Base-by-base conservation (phyloP, 2,113 vertebrate species). In the Alectura lathami region DNA sequence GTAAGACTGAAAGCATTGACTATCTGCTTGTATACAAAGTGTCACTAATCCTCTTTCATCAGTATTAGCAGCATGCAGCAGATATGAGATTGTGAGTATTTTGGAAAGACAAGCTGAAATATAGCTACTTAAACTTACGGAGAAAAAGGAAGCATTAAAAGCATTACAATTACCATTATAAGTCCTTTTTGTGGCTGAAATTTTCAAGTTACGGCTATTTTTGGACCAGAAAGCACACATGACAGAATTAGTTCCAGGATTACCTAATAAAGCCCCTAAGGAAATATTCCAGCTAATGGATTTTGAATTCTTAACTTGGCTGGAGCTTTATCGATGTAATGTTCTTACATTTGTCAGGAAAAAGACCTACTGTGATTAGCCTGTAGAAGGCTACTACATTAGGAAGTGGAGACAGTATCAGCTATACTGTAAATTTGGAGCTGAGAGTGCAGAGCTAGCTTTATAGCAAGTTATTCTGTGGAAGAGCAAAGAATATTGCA, bases 281-380 rank as follows among this genome's bases (percentile, higher is more conserved):
- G 94, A 91, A 96, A 95, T 96, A 95, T 93, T 90, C 54, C 17
- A 92, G 86, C 72, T 96, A 95, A 93, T 92, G 74, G 91, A 83
- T 92, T 96, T 91, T 95, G 92, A 96, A 96, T 88, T 91, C 85
- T 94, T 89, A 94, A 84, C 73, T 89, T 95, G 84, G 60, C 66
- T 93, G 72, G 48, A 94, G 75, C 83, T 83, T 83, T 86, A 91
- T 68, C 67, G 83, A 79, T 83, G 67, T 78, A 85, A 92, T 83
- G 69, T 91, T 66, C 92, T 95, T 86, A 80, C 23, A 87, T 90
- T 94, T 73, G 70, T 94, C 56, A 92, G 57, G 78, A 38, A 66
- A 72, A 82, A 84, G 47, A 0, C 4, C 6, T 54, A 27, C n/a
- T 64, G 60, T 38, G 42, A 88, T 94, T 78, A 72, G 53, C 48